phyloP scores from a whole-genome alignment of 2,797 vertebrate genomes.

The Geotrypetes seraphini region DNA sequence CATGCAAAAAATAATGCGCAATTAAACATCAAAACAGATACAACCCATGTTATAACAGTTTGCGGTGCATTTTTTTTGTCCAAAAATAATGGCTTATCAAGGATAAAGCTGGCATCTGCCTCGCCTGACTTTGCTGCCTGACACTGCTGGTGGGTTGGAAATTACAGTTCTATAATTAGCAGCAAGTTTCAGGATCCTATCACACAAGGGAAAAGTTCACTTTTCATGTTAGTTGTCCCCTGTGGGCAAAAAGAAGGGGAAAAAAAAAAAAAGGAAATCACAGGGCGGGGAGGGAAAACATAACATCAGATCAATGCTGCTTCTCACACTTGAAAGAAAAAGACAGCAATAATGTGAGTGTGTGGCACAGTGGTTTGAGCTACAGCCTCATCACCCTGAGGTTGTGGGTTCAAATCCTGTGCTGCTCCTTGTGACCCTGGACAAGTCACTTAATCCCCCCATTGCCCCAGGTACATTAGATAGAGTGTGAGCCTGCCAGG shows the following conservation, averaged over 20 bases:
- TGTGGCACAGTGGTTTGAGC: too few species aligned
- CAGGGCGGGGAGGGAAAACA: slow-evolving; percentile 17
- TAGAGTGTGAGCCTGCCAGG: too few species aligned
- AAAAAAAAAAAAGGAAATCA: too few species aligned
- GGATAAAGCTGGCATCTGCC: neutral
- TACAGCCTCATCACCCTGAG: too few species aligned
- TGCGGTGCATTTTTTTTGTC: neutral
- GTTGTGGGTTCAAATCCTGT: too few species aligned
- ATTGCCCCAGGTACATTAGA: too few species aligned
- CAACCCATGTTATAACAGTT: too few species aligned
- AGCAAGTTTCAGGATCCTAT: slow-evolving; percentile 8
- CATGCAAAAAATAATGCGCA: too few species aligned
- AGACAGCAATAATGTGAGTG: slow-evolving; percentile 20
- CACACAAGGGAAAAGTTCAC: slow-evolving; percentile 3
- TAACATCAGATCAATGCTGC: slow-evolving; percentile 21
- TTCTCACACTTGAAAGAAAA: slow-evolving; percentile 23
- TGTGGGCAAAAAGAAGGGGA: slow-evolving; percentile 22
- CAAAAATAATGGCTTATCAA: neutral
- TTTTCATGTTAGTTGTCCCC: slow-evolving; percentile 11
- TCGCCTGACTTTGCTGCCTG: neutral
- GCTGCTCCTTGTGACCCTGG: too few species aligned
- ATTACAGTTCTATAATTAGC: slow-evolving; percentile 1
- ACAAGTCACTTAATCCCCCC: too few species aligned
- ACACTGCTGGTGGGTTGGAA: neutral
- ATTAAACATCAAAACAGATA: too few species aligned